A percentile compares a stretch with the other conserved stretches of the same genome.
These are phyloP conservation scores for Leptodactylus fallax DNA, from an alignment of 2,797 vertebrate genomes.

Conservation along the genomic window DNA sequence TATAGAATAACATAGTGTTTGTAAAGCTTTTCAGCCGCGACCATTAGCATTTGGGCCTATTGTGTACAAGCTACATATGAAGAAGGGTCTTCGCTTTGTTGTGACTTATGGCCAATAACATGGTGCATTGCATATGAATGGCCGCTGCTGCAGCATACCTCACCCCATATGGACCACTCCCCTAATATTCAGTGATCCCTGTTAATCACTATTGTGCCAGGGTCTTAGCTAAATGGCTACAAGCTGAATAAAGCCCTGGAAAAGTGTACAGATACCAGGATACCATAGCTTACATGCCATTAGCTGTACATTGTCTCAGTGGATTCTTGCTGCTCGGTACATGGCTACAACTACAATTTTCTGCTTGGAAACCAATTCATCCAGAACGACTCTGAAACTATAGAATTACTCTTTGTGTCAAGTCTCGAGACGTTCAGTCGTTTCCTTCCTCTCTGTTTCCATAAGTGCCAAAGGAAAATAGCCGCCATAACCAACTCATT, in stretches of 20 bases:
- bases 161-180: too few relatives aligned
- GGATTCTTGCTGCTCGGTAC: too few relatives aligned
- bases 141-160: background rate
- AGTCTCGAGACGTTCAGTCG: too few relatives aligned
- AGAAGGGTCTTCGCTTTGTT: background rate
- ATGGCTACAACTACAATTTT: too few relatives aligned
- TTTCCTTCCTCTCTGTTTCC: too few relatives aligned
- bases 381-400: too few relatives aligned
- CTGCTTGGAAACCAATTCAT: too few relatives aligned
- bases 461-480: too few relatives aligned
- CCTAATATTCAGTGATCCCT: background rate
- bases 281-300: background rate
- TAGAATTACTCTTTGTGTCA: too few relatives aligned
- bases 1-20: background rate
- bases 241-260: background rate
- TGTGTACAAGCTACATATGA: background rate
- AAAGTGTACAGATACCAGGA: background rate
- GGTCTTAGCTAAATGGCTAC: conserved; percentile 9
- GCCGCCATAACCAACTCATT: too few relatives aligned
- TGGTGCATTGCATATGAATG: conserved; percentile 30
- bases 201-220: conserved; percentile 10
- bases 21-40: background rate
- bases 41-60: background rate
- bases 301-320: background rate
- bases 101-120: too few relatives aligned